Conservation (phyloP, 2,797 vertebrate species). For the Rachycentron canadum region DNA sequence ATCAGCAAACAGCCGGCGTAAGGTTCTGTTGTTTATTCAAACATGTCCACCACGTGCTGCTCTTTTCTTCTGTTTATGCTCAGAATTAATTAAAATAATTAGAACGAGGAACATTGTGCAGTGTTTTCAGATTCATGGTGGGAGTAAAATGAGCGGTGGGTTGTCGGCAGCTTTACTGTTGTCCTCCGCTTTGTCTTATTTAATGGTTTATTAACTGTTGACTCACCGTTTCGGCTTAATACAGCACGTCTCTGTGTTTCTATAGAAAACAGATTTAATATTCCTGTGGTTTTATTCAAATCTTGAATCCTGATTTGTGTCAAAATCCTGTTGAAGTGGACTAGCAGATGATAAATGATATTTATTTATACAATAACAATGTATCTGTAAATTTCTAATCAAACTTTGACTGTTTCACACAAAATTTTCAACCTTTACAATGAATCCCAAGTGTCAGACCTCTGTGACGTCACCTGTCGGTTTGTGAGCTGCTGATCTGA, state of each 20-base stretch:
- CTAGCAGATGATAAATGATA: background rate
- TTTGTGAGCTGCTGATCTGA: too few relatives aligned
- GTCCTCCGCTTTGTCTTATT: background rate
- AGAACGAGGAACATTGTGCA: background rate
- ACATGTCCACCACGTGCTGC: slow-evolving; percentile 18
- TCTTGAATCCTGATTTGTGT: background rate
- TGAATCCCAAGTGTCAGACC: too few relatives aligned
- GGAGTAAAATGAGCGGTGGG: background rate
- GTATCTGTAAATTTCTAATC: too few relatives aligned
- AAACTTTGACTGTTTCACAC: too few relatives aligned
- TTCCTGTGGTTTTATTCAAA: background rate
- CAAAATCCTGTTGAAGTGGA: background rate
- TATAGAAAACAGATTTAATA: background rate
- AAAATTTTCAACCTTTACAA: too few relatives aligned
- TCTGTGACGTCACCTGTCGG: too few relatives aligned
- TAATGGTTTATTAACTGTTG: background rate
- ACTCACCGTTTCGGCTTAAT: background rate
- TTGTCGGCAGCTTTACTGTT: background rate
- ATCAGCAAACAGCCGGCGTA: background rate
- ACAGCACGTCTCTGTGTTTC: too few relatives aligned
- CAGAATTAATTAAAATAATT: slow-evolving; percentile 32
- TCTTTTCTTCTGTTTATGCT: slow-evolving; percentile 24
- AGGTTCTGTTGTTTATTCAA: slow-evolving; percentile 1
- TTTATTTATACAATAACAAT: background rate
- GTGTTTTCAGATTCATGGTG: slow-evolving; percentile 11